These are phyloP conservation scores for Sycophila sp. DNA, from an alignment of 1,140 invertebrate genomes.

Conservation along the genomic window DNA sequence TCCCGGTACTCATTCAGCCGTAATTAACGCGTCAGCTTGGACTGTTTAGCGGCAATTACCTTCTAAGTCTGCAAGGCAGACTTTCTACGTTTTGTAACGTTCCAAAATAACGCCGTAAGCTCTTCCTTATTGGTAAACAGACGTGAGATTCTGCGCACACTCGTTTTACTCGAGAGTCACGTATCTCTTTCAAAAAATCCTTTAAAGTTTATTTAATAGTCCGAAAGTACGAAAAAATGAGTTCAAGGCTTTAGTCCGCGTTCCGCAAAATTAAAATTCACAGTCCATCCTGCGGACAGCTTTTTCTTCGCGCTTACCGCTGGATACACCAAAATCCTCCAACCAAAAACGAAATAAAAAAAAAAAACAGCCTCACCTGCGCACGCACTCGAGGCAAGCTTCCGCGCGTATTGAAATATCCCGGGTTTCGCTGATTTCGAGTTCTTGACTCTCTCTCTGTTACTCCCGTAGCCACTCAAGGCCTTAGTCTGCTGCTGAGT, in stretches of 20 bases:
- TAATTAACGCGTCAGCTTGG: slow-evolving; percentile 24
- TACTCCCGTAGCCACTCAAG: slow-evolving; percentile 38
- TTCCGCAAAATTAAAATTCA: no score
- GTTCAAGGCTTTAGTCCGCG: no score
- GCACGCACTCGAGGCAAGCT: slow-evolving; percentile 12
- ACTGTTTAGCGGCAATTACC: slow-evolving; percentile 19
- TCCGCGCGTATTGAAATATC: slow-evolving; percentile 53
- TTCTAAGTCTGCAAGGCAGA: not conserved
- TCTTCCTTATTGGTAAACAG: not conserved
- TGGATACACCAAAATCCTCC: not conserved
- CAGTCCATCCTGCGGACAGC: no score
- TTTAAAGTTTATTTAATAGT: no score
- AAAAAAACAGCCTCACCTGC: slow-evolving; percentile 40
- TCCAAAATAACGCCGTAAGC: not conserved
- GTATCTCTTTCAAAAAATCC: no score
- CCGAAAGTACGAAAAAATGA: no score
- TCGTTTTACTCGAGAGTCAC: no score
- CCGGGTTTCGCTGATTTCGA: slow-evolving; percentile 53
- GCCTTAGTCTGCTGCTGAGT: slow-evolving; percentile 24
- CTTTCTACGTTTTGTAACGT: not conserved
- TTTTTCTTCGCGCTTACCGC: no score
- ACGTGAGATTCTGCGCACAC: not conserved
- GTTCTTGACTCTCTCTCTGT: slow-evolving; percentile 44
- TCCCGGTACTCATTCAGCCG: not conserved
- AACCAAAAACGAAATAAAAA: no score